phyloP scores from a whole-genome alignment of 2,797 vertebrate species.

The Periparus ater region DNA sequence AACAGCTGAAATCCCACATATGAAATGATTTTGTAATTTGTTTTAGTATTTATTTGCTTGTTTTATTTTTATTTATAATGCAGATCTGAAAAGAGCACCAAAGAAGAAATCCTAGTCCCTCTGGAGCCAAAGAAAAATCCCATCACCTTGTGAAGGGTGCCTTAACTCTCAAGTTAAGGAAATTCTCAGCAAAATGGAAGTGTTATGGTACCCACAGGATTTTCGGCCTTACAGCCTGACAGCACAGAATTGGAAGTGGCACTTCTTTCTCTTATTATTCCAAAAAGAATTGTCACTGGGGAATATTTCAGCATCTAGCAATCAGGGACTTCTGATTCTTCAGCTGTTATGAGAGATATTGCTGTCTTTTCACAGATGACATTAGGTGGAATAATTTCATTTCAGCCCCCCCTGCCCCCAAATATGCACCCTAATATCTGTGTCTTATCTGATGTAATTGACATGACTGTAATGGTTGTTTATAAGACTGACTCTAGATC shows the following conservation, averaged over 20 bases:
- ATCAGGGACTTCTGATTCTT: slow-evolving; percentile 55
- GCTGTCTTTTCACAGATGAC: slow-evolving; percentile 50
- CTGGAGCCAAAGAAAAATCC: not conserved
- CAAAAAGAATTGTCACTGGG: slow-evolving; percentile 43
- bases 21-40: not conserved
- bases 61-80: not conserved
- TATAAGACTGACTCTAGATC: slow-evolving; percentile 35
- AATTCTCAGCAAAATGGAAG: slow-evolving; percentile 15
- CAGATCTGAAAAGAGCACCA: not conserved
- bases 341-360: slow-evolving; percentile 52
- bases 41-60: not conserved
- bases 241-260: slow-evolving; percentile 54
- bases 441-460: slow-evolving; percentile 42
- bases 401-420: not conserved
- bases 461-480: slow-evolving; percentile 51
- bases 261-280: slow-evolving; percentile 58
- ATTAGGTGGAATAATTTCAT: slow-evolving; percentile 61
- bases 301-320: slow-evolving; percentile 58
- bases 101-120: not conserved
- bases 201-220: slow-evolving; percentile 26
- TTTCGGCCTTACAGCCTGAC: slow-evolving; percentile 19
- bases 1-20: not conserved
- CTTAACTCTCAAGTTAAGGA: not conserved
- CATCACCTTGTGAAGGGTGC: not conserved
- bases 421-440: slow-evolving; percentile 12